Evolutionary conservation across 2,888 invertebrate genomes (phyloP).

Genomic region (Agapostemon virescens): DNA sequence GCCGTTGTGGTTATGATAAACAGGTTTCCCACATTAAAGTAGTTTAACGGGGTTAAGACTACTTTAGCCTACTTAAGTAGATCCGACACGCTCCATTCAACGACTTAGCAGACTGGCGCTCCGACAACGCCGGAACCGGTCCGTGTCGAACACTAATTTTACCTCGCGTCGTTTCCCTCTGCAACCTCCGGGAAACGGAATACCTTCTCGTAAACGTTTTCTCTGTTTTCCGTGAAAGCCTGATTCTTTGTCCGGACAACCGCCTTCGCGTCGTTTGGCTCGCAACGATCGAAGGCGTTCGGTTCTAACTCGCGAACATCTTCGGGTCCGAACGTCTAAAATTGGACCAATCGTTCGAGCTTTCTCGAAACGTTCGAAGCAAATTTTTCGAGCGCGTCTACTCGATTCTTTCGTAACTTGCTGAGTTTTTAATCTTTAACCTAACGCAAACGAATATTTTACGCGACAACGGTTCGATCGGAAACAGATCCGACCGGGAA

Average conservation of each 20-base stretch:
- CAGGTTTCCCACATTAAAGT: constrained; percentile 47
- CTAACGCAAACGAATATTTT: too few relatives aligned
- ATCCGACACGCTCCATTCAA: constrained; percentile 31
- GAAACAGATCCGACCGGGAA: too few relatives aligned
- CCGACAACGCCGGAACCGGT: constrained; percentile 14
- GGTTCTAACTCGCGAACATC: too few relatives aligned
- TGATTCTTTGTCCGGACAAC: not conserved
- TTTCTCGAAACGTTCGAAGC: too few relatives aligned
- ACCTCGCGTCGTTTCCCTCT: not conserved
- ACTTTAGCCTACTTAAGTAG: constrained; percentile 39
- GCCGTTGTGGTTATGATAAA: constrained; percentile 46
- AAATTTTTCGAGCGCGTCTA: too few relatives aligned
- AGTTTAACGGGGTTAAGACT: constrained; percentile 35
- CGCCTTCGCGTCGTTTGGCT: not conserved
- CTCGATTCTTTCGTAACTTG: too few relatives aligned
- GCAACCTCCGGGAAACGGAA: not conserved
- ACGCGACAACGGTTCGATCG: too few relatives aligned
- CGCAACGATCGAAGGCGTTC: not conserved
- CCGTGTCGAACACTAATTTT: constrained; percentile 23
- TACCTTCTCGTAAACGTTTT: not conserved
- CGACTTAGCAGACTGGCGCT: constrained; percentile 17
- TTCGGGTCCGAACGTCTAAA: too few relatives aligned
- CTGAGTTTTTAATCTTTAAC: too few relatives aligned
- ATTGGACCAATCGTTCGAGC: too few relatives aligned
- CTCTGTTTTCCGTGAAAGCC: not conserved